Evolutionary conservation across 1,140 invertebrate species (phyloP), one percentile per base, ranked within the genome.

Genomic region (Laupala kohalensis): DNA sequence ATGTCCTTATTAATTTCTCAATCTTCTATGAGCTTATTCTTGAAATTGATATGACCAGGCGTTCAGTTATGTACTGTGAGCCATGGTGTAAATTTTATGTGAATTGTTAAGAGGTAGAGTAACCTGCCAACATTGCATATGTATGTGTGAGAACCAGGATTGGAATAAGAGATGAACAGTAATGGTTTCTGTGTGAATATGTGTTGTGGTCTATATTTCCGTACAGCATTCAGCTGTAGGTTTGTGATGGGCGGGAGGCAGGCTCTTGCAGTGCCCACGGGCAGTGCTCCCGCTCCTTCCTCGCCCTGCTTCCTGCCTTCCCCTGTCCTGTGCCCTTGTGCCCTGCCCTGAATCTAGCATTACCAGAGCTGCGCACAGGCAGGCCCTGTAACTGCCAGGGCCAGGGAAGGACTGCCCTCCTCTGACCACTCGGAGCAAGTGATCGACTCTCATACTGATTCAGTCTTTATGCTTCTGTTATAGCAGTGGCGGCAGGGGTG

Each of bases 401-500:
- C 37, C 37, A 53, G 37, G 37, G 37, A 53, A 53, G 37, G 37
- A 53, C 37, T 19, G 37, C 19, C 37, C 37, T 53, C 37, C 37
- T 13, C 37, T 53, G 37, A n/a, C n/a, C n/a, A 53, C 37, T 53
- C 37, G 37, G 37, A 53, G 37, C 37, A 53, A 53, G 37, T 53
- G 37, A 53, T 53, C 37, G 37, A 53, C 37, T 53, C 67, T 64
- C 69, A 24, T 72, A 72, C 71, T 72, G 71, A 72, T 72, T 72
- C 71, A 72, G 81, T 83, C 81, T 82, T 79, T 83, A 80, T 89
- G 87, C 83, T 85, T 89, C 89, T 90, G 86, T 90, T 90, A 89
- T 91, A 90, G 89, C 89, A 87, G 86, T 86, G 89, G 89, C 88
- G 88, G 90, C 87, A 87, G 86, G 86, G 89, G 89, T 88, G 89